Base-by-base conservation (phyloP, 2,797 vertebrate species). In the Ptychadena robeensis region DNA sequence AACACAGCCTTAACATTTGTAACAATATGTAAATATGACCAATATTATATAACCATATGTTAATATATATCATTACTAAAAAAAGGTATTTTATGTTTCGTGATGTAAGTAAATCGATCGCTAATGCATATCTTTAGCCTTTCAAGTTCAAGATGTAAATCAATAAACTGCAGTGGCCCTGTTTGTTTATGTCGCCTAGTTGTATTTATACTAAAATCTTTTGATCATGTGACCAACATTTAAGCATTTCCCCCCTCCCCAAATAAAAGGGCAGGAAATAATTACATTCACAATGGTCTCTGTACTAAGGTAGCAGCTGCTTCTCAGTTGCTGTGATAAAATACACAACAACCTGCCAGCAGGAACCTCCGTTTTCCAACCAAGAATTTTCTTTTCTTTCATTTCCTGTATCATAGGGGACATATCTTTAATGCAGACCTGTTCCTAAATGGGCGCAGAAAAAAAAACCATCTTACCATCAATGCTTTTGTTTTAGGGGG, bases 401-500 rank as follows among this genome's bases (percentile, higher is more conserved):
- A 40, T 75, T 76, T 75, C 35, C 77, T 25, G 40, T 80, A 79
- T 73, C 64, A 68, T 53, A 74, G 65, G 66, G 65, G 69, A 65
- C 64, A 38, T 71, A 37, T 35, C 70, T 73, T 84, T 75, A 76
- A 64, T 73, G 77, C 77, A 75, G 31, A 14, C 38, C 48, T 53
- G 35, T 68, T 74, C 53, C n/a, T 63, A 67, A 73, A 79, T 59
- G 75, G 38, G 66, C 38, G 63, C 18, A 35, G 3, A 7, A 35
- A 27, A 72, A 48, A 77, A 53, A 48, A 18, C 64, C 37, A 35
- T 48, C 38, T 59, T 40, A 79, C 82, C 34, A 22, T 64, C 37
- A 14, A 3, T 83, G 86, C 86, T 87, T 93, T 92, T 91, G 91
- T 93, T 94, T 94, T 91, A 93, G 88, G 89, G 38, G n/a, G 1